Evolutionary conservation across 1,140 invertebrate genomes (phyloP).

Genomic region (Formica selysi): DNA sequence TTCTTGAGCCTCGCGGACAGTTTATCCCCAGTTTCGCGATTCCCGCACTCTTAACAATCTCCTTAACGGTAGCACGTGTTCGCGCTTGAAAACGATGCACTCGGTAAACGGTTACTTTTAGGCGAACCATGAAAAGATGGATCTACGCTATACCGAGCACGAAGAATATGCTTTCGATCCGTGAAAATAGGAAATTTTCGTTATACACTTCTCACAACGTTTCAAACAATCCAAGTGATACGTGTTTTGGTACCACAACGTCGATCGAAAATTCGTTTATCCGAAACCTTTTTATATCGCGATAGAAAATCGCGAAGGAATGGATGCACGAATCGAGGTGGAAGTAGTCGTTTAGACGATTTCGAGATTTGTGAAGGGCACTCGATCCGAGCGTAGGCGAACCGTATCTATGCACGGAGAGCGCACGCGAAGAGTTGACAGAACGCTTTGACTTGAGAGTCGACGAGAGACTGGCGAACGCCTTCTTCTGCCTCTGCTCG

Average conservation of each 20-base stretch:
- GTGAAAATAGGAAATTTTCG: not conserved
- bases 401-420: not conserved
- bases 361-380: not conserved
- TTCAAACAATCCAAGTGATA: not conserved
- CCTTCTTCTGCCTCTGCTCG: conserved; percentile 66
- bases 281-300: not conserved
- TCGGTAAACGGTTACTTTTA: conserved; percentile 24
- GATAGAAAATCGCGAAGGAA: not conserved
- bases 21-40: conserved; percentile 16
- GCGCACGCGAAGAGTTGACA: conserved; percentile 43
- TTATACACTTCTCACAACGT: conserved; percentile 7
- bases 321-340: not conserved
- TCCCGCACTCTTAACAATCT: not conserved
- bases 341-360: not conserved
- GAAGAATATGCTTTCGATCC: conserved; percentile 7
- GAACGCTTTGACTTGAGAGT: conserved; percentile 76
- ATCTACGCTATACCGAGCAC: conserved; percentile 30
- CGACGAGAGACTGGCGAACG: conserved; percentile 74
- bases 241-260: not conserved
- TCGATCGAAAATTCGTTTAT: not conserved
- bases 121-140: conserved; percentile 8
- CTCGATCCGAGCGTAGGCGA: conserved; percentile 18
- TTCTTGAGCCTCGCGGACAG: not conserved
- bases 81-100: conserved; percentile 39
- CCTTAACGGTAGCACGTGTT: conserved; percentile 31